These are phyloP conservation scores for Ptychobarbus kaznakovi DNA, from an alignment of 2,797 vertebrate genomes.

Conservation along the genomic window DNA sequence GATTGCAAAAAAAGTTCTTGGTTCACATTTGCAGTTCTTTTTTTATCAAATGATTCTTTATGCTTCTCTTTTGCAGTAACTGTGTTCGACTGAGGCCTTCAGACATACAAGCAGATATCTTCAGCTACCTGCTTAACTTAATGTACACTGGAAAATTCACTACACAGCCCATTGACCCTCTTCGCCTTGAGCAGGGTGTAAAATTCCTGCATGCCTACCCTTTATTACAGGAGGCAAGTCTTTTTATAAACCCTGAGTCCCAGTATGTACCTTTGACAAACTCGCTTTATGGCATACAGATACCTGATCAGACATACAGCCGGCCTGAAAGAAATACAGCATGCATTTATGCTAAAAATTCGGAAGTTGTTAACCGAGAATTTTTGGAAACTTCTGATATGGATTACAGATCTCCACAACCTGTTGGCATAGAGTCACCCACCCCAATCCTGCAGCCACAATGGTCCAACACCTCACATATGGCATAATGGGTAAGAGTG, in stretches of 20 bases:
- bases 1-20: not conserved
- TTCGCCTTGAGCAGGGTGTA: constrained; percentile 85
- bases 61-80: constrained; percentile 74
- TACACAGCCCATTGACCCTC: constrained; percentile 85
- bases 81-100: constrained; percentile 86
- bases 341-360: not conserved
- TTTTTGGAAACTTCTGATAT: constrained; percentile 29
- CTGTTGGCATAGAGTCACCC: constrained; percentile 78
- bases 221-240: constrained; percentile 86
- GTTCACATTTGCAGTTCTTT: not conserved
- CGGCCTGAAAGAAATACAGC: constrained; percentile 62
- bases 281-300: constrained; percentile 87
- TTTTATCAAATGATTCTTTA: not conserved
- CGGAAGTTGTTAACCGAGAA: not conserved
- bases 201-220: constrained; percentile 89
- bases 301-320: constrained; percentile 82
- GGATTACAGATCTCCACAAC: constrained; percentile 69
- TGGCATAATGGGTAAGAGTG: constrained; percentile 84
- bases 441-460: constrained; percentile 76
- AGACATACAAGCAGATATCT: constrained; percentile 89
- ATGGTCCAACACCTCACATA: constrained; percentile 84
- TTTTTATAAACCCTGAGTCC: constrained; percentile 82
- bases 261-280: constrained; percentile 85
- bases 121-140: constrained; percentile 88
- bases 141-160: constrained; percentile 91